phyloP scores from a whole-genome alignment of 1,140 invertebrate species.

The Drosophila novamexicana region DNA sequence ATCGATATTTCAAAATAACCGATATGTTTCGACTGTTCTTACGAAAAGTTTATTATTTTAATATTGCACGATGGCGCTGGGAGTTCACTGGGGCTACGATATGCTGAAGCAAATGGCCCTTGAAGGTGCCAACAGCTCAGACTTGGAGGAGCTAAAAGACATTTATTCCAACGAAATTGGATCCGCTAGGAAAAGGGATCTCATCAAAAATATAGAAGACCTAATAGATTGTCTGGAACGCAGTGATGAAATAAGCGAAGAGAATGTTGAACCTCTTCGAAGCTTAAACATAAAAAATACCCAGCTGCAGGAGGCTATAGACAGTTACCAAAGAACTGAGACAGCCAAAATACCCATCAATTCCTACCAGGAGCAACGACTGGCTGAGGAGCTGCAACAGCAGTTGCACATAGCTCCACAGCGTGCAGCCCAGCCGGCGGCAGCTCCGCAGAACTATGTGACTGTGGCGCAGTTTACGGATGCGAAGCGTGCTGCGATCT shows the following conservation, averaged over 20 bases:
- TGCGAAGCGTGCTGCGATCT: constrained; percentile 64
- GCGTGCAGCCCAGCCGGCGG: background rate
- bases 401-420: constrained; percentile 40
- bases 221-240: constrained; percentile 69
- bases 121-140: constrained; percentile 6
- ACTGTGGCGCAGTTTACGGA: constrained; percentile 49
- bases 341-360: constrained; percentile 9
- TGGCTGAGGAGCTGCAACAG: constrained; percentile 59
- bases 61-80: constrained; percentile 9
- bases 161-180: constrained; percentile 55
- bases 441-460: constrained; percentile 38
- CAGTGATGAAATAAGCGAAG: constrained; percentile 52
- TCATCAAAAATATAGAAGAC: constrained; percentile 51
- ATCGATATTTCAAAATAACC: background rate
- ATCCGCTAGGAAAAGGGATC: constrained; percentile 38
- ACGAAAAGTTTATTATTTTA: background rate
- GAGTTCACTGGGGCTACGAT: constrained; percentile 58
- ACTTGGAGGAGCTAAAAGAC: constrained; percentile 57
- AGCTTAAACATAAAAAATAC: constrained; percentile 4
- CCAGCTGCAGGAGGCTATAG: constrained; percentile 34
- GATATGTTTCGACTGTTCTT: background rate
- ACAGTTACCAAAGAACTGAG: constrained; percentile 34
- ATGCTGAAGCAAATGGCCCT: constrained; percentile 55
- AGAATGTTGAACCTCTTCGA: constrained; percentile 56
- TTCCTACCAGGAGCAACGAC: constrained; percentile 54